Conservation (phyloP, 1,140 invertebrate genomes). For the Galleria mellonella region DNA sequence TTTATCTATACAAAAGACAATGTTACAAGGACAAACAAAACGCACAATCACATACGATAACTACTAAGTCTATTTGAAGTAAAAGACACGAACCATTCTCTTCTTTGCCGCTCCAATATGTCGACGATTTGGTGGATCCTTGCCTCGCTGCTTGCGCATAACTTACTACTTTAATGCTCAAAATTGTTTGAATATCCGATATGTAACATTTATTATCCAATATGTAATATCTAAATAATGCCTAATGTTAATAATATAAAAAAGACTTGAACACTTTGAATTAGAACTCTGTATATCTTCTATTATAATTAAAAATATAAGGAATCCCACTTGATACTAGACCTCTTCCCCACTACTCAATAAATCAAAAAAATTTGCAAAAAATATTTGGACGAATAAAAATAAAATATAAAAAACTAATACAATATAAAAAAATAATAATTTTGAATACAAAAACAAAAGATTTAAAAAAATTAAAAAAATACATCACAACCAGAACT, state of each 20-base stretch:
- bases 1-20: constrained; percentile 31
- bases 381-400: too few relatives aligned
- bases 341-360: too few relatives aligned
- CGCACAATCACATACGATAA: constrained; percentile 56
- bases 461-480: too few relatives aligned
- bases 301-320: too few relatives aligned
- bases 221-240: constrained; percentile 1
- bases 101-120: constrained; percentile 68
- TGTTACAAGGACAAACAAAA: constrained; percentile 35
- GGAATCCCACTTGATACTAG: too few relatives aligned
- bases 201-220: neutral
- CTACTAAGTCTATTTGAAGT: constrained; percentile 35
- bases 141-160: constrained; percentile 67
- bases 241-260: constrained; percentile 1
- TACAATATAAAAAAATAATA: too few relatives aligned
- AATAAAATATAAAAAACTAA: too few relatives aligned
- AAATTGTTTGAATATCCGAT: constrained; percentile 9
- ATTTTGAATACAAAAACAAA: too few relatives aligned
- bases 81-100: constrained; percentile 62
- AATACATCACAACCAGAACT: too few relatives aligned
- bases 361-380: too few relatives aligned
- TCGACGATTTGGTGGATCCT: constrained; percentile 58
- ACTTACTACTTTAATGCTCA: constrained; percentile 48
- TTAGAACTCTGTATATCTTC: neutral
- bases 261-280: neutral